These are phyloP conservation scores for Otocyon megalotis DNA, from an alignment of 2,113 vertebrate species.

Conservation along the genomic window DNA sequence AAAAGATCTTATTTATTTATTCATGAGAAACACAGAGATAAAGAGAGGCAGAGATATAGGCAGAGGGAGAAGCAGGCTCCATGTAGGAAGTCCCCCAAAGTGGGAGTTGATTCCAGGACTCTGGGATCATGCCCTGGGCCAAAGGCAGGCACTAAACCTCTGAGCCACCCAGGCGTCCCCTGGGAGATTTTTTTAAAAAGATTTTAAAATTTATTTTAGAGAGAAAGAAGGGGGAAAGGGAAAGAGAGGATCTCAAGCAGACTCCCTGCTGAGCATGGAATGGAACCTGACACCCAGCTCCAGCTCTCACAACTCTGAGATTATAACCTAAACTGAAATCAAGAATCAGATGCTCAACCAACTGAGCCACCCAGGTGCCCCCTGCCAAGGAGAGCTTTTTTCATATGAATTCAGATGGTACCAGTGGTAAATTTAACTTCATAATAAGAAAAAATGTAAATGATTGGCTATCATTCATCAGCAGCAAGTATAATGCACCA, in stretches of 20 bases:
- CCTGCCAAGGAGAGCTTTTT: neutral
- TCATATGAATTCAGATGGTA: neutral
- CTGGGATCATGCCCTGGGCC: too few species aligned
- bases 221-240: neutral
- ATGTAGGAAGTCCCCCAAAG: too few species aligned
- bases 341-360: neutral
- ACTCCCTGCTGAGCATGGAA: neutral
- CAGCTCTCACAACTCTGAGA: neutral
- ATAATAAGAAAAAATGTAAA: neutral
- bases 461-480: neutral
- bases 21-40: too few species aligned
- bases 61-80: too few species aligned
- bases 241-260: neutral
- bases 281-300: neutral
- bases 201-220: neutral
- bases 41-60: too few species aligned
- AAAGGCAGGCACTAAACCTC: too few species aligned
- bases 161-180: too few species aligned
- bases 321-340: neutral
- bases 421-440: neutral
- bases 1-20: neutral
- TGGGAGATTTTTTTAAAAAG: neutral
- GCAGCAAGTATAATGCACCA: neutral
- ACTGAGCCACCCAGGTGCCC: neutral
- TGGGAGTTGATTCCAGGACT: too few species aligned